Percentiles rank a stretch among this genome's conserved stretches.
These are phyloP conservation scores for Drosophila obscura DNA, from an alignment of 1,140 invertebrate genomes.

Conservation along the genomic window DNA sequence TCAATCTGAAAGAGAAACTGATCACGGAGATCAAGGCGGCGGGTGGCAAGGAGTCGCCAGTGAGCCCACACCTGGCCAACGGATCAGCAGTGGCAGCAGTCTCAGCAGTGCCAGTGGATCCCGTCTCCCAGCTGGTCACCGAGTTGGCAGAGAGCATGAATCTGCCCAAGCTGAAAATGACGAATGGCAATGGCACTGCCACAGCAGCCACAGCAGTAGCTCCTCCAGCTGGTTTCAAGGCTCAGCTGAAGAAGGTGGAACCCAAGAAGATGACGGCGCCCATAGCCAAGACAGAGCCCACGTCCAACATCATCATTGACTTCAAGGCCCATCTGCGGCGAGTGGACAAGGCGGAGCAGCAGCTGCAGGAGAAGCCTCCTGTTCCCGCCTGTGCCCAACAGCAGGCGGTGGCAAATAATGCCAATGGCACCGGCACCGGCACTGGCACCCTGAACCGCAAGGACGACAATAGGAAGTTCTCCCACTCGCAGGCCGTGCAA, in stretches of 20 bases:
- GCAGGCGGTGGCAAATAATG: constrained; percentile 29
- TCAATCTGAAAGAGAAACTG: constrained; percentile 90
- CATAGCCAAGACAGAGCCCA: constrained; percentile 85
- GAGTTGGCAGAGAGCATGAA: constrained; percentile 88
- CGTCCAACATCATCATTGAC: constrained; percentile 88
- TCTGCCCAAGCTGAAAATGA: constrained; percentile 83
- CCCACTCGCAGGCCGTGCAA: constrained; percentile 60
- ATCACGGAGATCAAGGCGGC: constrained; percentile 91
- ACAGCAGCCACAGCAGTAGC: constrained; percentile 12
- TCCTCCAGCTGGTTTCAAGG: constrained; percentile 85
- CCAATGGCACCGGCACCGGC: constrained; percentile 65
- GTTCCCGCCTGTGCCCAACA: constrained; percentile 11
- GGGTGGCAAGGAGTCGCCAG: constrained; percentile 86
- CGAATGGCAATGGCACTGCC: constrained; percentile 47
- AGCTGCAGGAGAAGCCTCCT: constrained; percentile 19
- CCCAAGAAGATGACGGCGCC: constrained; percentile 85
- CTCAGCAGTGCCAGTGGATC: constrained; percentile 85
- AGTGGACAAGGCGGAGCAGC: constrained; percentile 86
- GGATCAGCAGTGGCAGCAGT: constrained; percentile 43
- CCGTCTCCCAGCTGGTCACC: constrained; percentile 91
- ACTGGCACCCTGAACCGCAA: constrained; percentile 75
- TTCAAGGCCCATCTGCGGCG: constrained; percentile 93
- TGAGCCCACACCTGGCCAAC: constrained; percentile 44
- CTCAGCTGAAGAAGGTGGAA: constrained; percentile 89
- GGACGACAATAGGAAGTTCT: constrained; percentile 65